phyloP scores from a whole-genome alignment of 2,797 vertebrate genomes.

The Gymnopithys bicolor region DNA sequence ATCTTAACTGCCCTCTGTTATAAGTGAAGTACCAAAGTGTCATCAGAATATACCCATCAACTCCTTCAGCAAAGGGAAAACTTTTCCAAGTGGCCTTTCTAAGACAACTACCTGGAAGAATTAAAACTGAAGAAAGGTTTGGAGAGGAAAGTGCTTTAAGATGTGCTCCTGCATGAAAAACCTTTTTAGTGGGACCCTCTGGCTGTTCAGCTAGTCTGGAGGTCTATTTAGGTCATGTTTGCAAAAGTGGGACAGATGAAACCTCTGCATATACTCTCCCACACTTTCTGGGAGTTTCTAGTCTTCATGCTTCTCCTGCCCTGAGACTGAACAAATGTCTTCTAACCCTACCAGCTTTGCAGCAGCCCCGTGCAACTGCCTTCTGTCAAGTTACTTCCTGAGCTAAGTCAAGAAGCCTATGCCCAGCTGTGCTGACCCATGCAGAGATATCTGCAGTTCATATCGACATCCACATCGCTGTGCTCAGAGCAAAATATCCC shows the following conservation, averaged over 20 bases:
- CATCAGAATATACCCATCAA: background rate
- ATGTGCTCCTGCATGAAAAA: background rate
- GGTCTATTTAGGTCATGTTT: background rate
- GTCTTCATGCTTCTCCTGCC: background rate
- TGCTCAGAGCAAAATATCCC: background rate
- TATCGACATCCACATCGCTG: background rate
- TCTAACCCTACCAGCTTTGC: background rate
- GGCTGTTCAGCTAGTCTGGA: background rate
- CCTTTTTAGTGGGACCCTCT: accelerated
- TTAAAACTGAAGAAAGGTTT: background rate
- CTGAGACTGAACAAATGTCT: background rate
- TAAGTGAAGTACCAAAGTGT: background rate
- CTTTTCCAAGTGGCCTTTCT: background rate
- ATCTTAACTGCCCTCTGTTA: background rate
- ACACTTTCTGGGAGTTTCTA: background rate
- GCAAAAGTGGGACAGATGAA: background rate
- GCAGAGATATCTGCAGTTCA: background rate
- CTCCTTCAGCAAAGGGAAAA: background rate
- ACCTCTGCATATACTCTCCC: background rate
- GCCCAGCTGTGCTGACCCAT: background rate
- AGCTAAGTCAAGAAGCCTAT: background rate
- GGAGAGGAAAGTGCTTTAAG: background rate
- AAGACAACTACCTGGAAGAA: background rate
- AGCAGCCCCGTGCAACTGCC: background rate
- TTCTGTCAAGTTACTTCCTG: background rate